These are phyloP conservation scores for Tupaia chinensis DNA, from an alignment of 2,113 vertebrate species.

Conservation along the genomic window DNA sequence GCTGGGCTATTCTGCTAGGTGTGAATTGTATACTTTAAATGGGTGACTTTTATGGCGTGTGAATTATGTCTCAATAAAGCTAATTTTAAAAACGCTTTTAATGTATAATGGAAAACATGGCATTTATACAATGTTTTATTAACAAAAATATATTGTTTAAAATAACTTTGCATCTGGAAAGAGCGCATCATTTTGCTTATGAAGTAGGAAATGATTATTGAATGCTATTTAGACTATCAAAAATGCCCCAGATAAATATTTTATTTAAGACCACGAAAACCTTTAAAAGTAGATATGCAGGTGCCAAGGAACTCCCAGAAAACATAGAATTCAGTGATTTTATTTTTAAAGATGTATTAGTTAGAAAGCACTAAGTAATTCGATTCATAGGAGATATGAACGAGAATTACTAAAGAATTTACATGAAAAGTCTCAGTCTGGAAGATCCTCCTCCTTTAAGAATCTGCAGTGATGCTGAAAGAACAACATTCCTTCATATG, in stretches of 20 bases:
- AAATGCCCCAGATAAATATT: constrained; percentile 41
- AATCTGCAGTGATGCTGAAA: constrained; percentile 5
- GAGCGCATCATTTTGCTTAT: constrained; percentile 50
- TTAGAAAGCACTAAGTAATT: constrained; percentile 51
- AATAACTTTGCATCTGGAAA: constrained; percentile 32
- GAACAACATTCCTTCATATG: constrained; percentile 25
- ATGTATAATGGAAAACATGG: background rate
- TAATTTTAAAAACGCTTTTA: constrained; percentile 25
- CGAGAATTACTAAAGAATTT: constrained; percentile 30
- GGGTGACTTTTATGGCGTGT: background rate
- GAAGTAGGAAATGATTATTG: constrained; percentile 31
- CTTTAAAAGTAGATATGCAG: background rate
- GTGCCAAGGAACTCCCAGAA: constrained; percentile 32
- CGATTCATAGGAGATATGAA: background rate
- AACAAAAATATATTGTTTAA: constrained; percentile 38
- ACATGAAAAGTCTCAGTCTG: constrained; percentile 9
- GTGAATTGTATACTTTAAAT: constrained; percentile 46
- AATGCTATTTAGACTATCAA: constrained; percentile 52
- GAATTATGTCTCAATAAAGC: background rate
- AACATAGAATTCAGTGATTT: constrained; percentile 6
- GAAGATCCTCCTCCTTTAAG: constrained; percentile 17
- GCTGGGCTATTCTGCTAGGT: too few species aligned
- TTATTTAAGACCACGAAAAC: constrained; percentile 55
- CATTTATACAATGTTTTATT: constrained; percentile 33
- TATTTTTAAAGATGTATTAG: constrained; percentile 39